Base-by-base conservation (phyloP, 2,888 invertebrate genomes). In the Dusona sp. region DNA sequence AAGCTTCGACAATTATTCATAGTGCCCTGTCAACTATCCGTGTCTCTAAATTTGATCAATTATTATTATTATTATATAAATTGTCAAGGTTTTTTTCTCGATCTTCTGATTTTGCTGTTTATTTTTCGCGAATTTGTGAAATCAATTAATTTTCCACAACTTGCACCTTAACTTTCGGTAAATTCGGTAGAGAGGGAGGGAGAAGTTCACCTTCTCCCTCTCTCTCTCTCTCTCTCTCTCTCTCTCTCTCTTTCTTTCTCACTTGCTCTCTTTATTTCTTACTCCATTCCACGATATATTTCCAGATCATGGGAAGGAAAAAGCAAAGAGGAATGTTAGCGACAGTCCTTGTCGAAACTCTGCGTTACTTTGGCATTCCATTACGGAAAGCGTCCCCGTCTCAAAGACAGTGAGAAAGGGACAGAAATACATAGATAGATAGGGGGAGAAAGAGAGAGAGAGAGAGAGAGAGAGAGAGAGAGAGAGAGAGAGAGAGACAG, bases 281-380 rank as follows among this genome's bases (percentile, higher is more conserved):
- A 2, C 25, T 4, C 13, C 13, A 25, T 13, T 4, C 13, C 61
- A 13, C 29, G 22, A 48, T 8, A 48, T 48, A 45, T 25, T 70
- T 70, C 25, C 19, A 19, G 19, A 48, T 29, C 19, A 70, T 78
- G 38, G 29, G 33, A 3, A 16, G 19, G 51, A 29, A 25, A 25
- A 25, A 38, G 48, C 3, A 19, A 42, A 72, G n/a, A 33, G 64
- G 7, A 33, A 54, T 54, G 36, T 72, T 33, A 19, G 13, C 4
- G 70, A 36, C 51, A 25, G 65, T 82, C 51, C 38, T 33, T 22
- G 33, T 68, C 54, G 78, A 61, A 85, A 85, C 68, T 85, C 33
- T 48, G 79, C 68, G 51, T 85, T 74, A 68, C 74, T 79, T 74
- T 64, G 78, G 51, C 57, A 82, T 85, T 82, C 82, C 61, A 85